Percentiles rank a stretch among this genome's conserved stretches.
Conservation (phyloP, 2,888 invertebrate genomes). For the Meteorus colon region DNA sequence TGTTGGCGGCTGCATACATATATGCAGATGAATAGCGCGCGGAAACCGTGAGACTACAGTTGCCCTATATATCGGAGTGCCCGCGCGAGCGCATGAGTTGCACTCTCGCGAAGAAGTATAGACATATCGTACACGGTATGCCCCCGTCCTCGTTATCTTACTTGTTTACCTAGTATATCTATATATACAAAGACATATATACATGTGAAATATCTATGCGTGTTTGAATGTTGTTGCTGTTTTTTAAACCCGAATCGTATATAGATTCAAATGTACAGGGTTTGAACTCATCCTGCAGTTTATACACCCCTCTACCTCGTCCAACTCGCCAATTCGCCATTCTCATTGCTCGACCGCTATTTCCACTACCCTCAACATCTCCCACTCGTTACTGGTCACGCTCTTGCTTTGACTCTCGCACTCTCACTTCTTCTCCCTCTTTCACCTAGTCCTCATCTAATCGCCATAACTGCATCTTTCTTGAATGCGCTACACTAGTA, state of each 20-base stretch:
- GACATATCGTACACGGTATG: slow-evolving; percentile 47
- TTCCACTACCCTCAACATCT: slow-evolving; percentile 32
- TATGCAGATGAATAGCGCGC: slow-evolving; percentile 73
- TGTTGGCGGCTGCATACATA: slow-evolving; percentile 51
- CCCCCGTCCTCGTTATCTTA: slow-evolving; percentile 41
- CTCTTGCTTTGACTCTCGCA: not conserved
- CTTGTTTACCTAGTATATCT: not conserved
- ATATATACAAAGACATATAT: slow-evolving; percentile 6
- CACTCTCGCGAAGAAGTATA: slow-evolving; percentile 53
- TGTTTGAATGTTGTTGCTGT: slow-evolving; percentile 58
- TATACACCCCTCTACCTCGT: not conserved
- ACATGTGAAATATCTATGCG: slow-evolving; percentile 32
- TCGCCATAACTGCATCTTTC: slow-evolving; percentile 22
- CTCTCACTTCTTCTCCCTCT: not conserved
- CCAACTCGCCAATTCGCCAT: not conserved
- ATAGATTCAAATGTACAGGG: slow-evolving; percentile 34
- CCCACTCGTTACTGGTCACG: not conserved
- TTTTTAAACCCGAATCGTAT: slow-evolving; percentile 58
- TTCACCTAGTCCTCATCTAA: not conserved
- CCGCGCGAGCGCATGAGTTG: slow-evolving; percentile 46
- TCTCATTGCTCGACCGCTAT: slow-evolving; percentile 7
- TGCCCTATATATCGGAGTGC: slow-evolving; percentile 71
- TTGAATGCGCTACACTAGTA: not conserved
- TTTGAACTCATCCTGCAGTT: slow-evolving; percentile 37
- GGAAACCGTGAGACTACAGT: slow-evolving; percentile 72